Base-by-base conservation (phyloP, 2,888 invertebrate species). In the Ennomos quercinarius region DNA sequence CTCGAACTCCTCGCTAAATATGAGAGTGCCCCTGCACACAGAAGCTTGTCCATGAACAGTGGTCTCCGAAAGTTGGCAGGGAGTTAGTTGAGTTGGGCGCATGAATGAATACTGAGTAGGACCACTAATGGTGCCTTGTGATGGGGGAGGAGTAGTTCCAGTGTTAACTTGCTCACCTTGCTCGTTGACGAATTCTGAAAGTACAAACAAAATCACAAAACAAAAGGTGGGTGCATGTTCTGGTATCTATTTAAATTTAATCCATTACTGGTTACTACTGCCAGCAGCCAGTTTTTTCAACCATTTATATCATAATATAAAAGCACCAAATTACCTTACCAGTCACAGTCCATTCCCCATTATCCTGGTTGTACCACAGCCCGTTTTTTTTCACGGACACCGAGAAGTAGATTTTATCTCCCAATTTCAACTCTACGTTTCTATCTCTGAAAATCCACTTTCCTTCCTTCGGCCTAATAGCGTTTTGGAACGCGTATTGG, bases 371-470 rank as follows among this genome's bases (percentile, higher is more conserved):
- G 76, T 96, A 96, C 0, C 96, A 96, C 37, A 95, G 80, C 0
- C 95, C 95, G 64, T 95, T 92, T 71, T 95, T 95, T 64, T 95
- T 94, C 0, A 96, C 95, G 71, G 95, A 96, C 0, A 95, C 93
- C 96, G 96, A 96, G 78, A 95, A 96, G 78, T 96, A 95, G 17
- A 97, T 85, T 8, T 92, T 93, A 75, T 97, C 96, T 0, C 95
- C 96, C 0, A 87, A 63, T 71, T 95, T 94, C 35, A 97, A 78
- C 66, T 85, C 78, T 0, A 94, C 93, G 10, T 83, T 89, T 1
- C 86, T 89, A 75, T 96, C 95, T 44, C 93, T 89, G 77, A 95
- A 96, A 4, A 91, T 94, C 95, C 96, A 96, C 52, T 93, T 87
- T 0, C 95, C 95, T 59, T 94, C 87, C 68, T 94, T 94, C 3